Base-by-base conservation (phyloP, 2,113 vertebrate species). In the Trichechus manatus region DNA sequence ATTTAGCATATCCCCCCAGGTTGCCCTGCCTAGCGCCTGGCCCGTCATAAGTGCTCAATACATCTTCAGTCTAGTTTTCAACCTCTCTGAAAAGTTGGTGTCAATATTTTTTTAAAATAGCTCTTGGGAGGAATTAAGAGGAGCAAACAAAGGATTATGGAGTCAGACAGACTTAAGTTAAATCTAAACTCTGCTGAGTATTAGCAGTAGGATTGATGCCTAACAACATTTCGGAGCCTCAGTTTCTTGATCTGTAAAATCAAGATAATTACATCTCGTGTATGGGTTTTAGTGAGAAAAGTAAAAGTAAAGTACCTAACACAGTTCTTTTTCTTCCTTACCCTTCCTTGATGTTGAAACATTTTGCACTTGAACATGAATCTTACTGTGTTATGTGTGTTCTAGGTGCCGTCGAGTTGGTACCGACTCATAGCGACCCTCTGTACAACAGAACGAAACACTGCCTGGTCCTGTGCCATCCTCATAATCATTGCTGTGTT, bases 41-140 rank as follows among this genome's bases (percentile, higher is more conserved):
- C 17, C 50, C 75, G 10, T 13, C 1, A 7, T 74, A 81, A 14
- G 22, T 47, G 19, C 63, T 70, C 83, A 68, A 31, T 84, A 68
- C 86, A 91, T 87, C 82, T 25, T 63, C 64, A 39, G 1, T 84
- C 74, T 93, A 42, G 80, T 96, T 94, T 96, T 82, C 88, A 83
- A 72, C 19, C 36, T 86, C 74, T 88, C 78, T n/a, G 31, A 86
- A 94, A 85, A 82, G 9, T 91, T 82, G 42, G 59, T 61, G 59
- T 66, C 88, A 91, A 13, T 75, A 50, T 61, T 23, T 74, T 81
- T 89, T 72, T 20, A 66, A 92, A 96, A 75, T 27, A 91, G 74
- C n/a, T 92, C 68, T 95, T 92, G 29, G 47, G 85, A 84, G 47
- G 64, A 94, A 50, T 13, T 25, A 68, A 70, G 61, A 92, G 61